Evolutionary conservation across 2,113 vertebrate species (phyloP), one percentile per base, ranked within the genome.

Genomic region (Gopherus evgoodei): DNA sequence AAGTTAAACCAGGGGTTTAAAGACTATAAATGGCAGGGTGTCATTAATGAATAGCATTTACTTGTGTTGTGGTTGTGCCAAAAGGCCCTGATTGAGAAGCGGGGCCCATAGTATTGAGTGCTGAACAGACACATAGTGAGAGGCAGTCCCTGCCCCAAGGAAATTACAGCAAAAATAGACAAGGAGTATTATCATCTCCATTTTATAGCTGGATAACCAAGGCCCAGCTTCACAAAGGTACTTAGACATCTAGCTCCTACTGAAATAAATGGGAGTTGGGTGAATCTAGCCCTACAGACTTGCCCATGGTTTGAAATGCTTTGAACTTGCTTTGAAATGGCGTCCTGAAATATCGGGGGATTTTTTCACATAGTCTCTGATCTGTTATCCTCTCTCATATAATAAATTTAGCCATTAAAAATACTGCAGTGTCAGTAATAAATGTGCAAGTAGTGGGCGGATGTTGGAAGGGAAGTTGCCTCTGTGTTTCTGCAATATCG

Each of bases 391-490:
- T 81, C 78, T 38, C 54, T 5, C 1, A 12, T 2, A 2, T 3
- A 54, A 7, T 29, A 90, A 4, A 59, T 14, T 2, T 0, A 8
- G 57, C 59, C 1, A 31, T 29, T 2, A 38, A 35, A 90, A 24
- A 6, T 0, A 17, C 24, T 87, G 24, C 54, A 0, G 0, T 1
- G 47, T 38, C 59, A 3, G 0, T 2, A 22, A 7, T 0, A 4
- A 52, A 5, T 0, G 1, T 0, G 2, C 0, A 0, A 2, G 0
- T 1, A 2, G 44, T 6, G 6, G 16, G 21, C 11, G 84, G 12
- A 38, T 0, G 59, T 11, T 25, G 65, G 88, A 31, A 8, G 84
- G 65, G 42, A 78, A 90, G 65, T 0, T 0, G 12, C 27, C 42
- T 65, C 38, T 53, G 31, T 10, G 0, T 53, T 65, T 72, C 57